These are phyloP conservation scores for Spisula solida DNA, from an alignment of 2,888 invertebrate species.

Conservation along the genomic window DNA sequence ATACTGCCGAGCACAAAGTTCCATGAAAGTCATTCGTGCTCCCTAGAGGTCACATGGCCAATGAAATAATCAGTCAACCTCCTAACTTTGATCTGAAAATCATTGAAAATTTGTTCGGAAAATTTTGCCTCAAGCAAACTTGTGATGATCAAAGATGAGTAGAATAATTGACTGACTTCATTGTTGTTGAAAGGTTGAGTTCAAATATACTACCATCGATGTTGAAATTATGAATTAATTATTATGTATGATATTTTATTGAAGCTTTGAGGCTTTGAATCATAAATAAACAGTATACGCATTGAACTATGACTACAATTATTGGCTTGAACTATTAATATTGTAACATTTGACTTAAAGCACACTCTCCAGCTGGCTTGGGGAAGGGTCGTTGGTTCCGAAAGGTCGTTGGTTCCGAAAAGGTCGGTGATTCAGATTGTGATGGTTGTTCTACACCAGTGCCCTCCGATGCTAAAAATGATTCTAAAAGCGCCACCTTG, in stretches of 20 bases:
- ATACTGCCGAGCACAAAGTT: neutral
- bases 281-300: neutral
- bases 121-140: neutral
- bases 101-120: slow-evolving; percentile 1
- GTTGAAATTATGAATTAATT: neutral
- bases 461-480: no score
- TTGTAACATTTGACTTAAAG: no score
- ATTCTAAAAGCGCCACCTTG: no score
- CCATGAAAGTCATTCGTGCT: neutral
- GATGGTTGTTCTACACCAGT: no score
- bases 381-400: no score
- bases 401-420: no score
- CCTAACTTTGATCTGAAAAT: neutral
- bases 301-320: neutral
- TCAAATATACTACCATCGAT: neutral
- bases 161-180: neutral
- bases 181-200: neutral
- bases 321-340: no score
- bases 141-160: neutral
- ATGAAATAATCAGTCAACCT: neutral
- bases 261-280: neutral
- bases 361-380: no score
- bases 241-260: neutral
- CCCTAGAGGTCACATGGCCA: neutral
- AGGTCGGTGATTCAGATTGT: no score